Conservation (phyloP, 1,140 invertebrate genomes). For the Asbolus verrucosus region DNA sequence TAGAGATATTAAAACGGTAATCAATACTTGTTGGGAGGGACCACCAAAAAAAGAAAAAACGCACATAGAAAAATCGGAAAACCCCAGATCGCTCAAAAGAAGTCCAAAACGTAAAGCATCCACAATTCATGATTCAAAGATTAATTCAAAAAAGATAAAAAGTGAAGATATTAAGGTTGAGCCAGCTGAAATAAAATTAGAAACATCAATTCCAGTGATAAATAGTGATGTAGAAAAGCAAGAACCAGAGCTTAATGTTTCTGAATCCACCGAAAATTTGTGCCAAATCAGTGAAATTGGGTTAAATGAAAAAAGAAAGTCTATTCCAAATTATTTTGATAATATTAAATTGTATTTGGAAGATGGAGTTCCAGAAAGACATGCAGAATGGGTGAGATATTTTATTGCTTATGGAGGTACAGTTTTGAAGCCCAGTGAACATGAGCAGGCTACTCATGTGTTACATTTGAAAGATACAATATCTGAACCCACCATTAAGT, state of each 20-base stretch:
- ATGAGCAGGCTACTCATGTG: constrained; percentile 66
- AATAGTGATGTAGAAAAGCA: background rate
- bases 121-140: background rate
- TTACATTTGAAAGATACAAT: constrained; percentile 66
- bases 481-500: constrained; percentile 58
- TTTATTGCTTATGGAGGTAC: constrained; percentile 69
- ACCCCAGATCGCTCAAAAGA: background rate
- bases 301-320: constrained; percentile 2
- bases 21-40: constrained; percentile 68
- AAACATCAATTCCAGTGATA: too few relatives aligned
- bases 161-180: background rate
- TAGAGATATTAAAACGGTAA: constrained; percentile 79
- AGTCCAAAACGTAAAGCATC: background rate
- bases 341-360: constrained; percentile 50
- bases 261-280: too few relatives aligned
- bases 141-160: background rate
- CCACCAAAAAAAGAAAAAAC: constrained; percentile 1
- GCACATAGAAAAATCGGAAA: constrained; percentile 48
- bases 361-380: constrained; percentile 14
- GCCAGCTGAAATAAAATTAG: too few relatives aligned
- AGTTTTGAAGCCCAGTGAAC: constrained; percentile 64
- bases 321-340: constrained; percentile 55
- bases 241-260: too few relatives aligned
- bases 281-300: background rate
- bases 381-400: constrained; percentile 60